These are phyloP conservation scores for Otis tarda DNA, from an alignment of 2,113 vertebrate species.

Conservation along the genomic window DNA sequence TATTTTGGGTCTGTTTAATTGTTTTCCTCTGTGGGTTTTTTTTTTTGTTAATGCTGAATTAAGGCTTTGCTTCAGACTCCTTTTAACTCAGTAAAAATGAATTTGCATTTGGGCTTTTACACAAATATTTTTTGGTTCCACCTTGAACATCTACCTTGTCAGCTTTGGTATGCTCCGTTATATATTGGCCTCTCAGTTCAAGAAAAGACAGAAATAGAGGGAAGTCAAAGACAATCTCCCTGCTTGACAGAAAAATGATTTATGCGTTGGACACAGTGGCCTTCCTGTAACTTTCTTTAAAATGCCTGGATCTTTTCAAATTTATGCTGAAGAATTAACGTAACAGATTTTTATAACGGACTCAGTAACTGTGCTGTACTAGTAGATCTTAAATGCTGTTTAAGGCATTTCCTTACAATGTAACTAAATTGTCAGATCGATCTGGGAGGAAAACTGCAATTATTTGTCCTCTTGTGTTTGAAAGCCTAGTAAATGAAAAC, in stretches of 20 bases:
- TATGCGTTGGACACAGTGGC: not conserved
- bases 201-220: not conserved
- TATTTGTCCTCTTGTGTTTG: not conserved
- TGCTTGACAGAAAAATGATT: not conserved
- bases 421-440: not conserved
- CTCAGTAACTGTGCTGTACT: not conserved
- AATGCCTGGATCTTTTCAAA: not conserved
- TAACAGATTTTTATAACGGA: not conserved
- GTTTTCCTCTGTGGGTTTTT: not conserved
- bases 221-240: not conserved
- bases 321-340: not conserved
- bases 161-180: not conserved
- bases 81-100: not conserved
- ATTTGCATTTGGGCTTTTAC: not conserved
- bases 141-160: not conserved
- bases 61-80: not conserved
- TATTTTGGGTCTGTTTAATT: not conserved
- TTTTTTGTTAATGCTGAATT: not conserved
- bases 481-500: not conserved
- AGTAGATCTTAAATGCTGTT: not conserved
- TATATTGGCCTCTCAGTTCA: rapidly evolving
- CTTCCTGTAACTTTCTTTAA: not conserved
- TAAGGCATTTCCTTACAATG: not conserved
- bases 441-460: not conserved
- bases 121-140: not conserved